These are phyloP conservation scores for Idris sp. DNA, from an alignment of 1,140 invertebrate genomes.

Conservation along the genomic window DNA sequence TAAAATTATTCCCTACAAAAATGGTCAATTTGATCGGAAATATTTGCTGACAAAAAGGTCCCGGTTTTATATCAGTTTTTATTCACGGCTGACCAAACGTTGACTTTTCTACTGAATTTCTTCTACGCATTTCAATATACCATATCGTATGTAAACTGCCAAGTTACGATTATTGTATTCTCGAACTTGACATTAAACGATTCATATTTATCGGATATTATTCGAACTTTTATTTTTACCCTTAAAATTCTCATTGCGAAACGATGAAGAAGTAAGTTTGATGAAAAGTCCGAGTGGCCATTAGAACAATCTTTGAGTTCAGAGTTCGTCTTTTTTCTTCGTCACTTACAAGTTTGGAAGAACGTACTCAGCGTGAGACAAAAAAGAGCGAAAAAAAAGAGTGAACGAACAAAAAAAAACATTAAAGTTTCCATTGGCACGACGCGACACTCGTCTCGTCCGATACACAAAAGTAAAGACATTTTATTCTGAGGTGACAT, in stretches of 20 bases:
- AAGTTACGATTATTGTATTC: too few relatives aligned
- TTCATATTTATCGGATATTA: slow-evolving; percentile 14
- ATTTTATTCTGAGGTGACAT: slow-evolving; percentile 50
- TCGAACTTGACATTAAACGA: slow-evolving; percentile 14
- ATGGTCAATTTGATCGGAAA: too few relatives aligned
- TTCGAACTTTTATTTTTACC: slow-evolving; percentile 8
- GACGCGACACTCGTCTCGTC: slow-evolving; percentile 33
- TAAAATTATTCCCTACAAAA: too few relatives aligned
- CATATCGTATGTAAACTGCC: too few relatives aligned
- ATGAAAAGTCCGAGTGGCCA: slow-evolving; percentile 47
- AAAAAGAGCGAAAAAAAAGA: slow-evolving; percentile 15
- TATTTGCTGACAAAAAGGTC: too few relatives aligned
- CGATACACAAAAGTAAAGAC: slow-evolving; percentile 42
- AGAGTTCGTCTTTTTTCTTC: neutral
- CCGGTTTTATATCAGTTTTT: too few relatives aligned
- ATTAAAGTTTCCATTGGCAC: slow-evolving; percentile 39
- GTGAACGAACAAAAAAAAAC: slow-evolving; percentile 8
- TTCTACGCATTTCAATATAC: neutral
- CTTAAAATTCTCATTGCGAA: slow-evolving; percentile 37
- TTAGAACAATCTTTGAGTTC: slow-evolving; percentile 48
- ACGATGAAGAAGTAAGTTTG: slow-evolving; percentile 32
- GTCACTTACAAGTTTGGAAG: slow-evolving; percentile 28
- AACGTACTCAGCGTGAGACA: slow-evolving; percentile 37
- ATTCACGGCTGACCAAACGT: slow-evolving; percentile 10
- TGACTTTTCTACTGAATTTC: slow-evolving; percentile 14